phyloP scores from a whole-genome alignment of 2,113 vertebrate genomes.

The Nycticryphes semicollaris region DNA sequence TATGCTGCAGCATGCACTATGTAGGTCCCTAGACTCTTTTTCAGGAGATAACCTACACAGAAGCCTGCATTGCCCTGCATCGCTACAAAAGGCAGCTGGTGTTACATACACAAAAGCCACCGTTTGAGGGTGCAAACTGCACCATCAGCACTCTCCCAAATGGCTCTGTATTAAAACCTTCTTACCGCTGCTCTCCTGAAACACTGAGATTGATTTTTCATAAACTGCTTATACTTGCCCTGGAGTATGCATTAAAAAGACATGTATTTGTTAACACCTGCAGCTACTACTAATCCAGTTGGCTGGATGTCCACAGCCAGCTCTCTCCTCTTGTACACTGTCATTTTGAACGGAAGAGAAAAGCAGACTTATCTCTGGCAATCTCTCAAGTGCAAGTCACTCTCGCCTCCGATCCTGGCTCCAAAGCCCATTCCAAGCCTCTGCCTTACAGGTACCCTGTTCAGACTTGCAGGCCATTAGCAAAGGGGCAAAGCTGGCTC shows the following conservation, averaged over 20 bases:
- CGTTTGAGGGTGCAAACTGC: too few relatives aligned
- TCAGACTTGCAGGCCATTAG: slow-evolving; percentile 69
- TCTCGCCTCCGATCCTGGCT: neutral
- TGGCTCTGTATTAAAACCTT: neutral
- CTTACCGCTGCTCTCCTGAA: neutral
- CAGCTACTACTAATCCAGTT: neutral
- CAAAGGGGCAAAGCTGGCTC: slow-evolving; percentile 19
- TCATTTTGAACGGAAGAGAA: slow-evolving; percentile 24
- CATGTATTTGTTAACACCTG: slow-evolving; percentile 19
- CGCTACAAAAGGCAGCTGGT: neutral
- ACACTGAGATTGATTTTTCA: neutral
- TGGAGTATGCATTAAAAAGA: neutral
- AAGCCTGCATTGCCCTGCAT: neutral
- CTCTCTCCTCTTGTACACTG: neutral
- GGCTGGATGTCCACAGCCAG: neutral
- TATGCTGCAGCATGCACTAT: neutral
- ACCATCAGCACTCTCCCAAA: neutral
- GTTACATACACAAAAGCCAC: neutral
- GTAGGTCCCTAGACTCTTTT: neutral
- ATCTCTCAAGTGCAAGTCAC: slow-evolving; percentile 34
- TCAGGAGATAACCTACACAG: neutral
- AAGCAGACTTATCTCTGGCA: slow-evolving; percentile 65
- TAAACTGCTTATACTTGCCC: neutral
- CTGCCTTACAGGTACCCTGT: slow-evolving; percentile 51
- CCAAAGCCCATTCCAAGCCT: slow-evolving; percentile 34